Evolutionary conservation across 2,888 invertebrate genomes (phyloP), one percentile per base, ranked within the genome.

Genomic region (Diarsia dahlii): DNA sequence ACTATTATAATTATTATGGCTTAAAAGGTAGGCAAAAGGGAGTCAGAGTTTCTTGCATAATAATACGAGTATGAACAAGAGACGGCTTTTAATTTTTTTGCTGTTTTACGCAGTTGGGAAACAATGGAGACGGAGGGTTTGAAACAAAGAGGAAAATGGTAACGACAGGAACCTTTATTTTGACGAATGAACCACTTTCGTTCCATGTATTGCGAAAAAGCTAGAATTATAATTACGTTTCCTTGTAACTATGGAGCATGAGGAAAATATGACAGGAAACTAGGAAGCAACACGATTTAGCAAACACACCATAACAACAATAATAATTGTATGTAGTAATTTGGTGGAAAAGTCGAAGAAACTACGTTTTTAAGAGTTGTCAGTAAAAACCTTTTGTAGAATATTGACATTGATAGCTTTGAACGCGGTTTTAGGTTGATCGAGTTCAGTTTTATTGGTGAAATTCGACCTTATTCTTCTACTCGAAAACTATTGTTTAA

Each of bases 1-100:
- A 2, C 5, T 13, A 39, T 39, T 13, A 13, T 2, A n/a, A 39
- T 39, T 39, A 39, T 12, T 39, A 39, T 12, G 54, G 13, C 12
- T n/a, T 23, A 12, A n/a, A 52, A 54, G 10, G 10, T n/a, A 4
- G 12, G 54, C 15, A 15, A 28, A 1, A 58, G 28, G 28, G 8
- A 18, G 18, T 8, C 0, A 12, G 20, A 39, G 9, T 62, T 20
- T 10, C 60, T 34, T 20, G 1, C 18, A 12, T 20, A 39, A 2
- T 39, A n/a, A n/a, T 39, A 39, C 45, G 46, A n/a, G 2, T 46
- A 23, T 15, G 23, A n/a, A 6, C 48, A 68, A 34, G 54, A 18
- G 34, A 54, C 15, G 28, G 34, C 54, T 71, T 82, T 62, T 34
- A 71, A 71, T 50, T 71, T 63, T 62, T 34, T 63, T 71, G 9